Conservation (phyloP, 2,888 invertebrate species). For the Oscheius sp. region DNA sequence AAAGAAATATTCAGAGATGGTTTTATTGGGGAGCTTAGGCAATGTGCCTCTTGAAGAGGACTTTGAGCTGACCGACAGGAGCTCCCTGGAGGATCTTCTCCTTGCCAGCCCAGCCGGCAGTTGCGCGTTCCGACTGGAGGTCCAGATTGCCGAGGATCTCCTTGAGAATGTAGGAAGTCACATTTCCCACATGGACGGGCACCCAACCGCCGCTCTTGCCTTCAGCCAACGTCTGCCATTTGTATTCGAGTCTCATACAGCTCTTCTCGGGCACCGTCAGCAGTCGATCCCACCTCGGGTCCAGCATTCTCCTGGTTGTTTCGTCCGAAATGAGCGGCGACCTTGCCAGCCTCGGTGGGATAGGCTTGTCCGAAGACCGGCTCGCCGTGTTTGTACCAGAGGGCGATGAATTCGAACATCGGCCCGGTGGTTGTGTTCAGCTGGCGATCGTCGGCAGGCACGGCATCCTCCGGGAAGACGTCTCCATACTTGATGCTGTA, state of each 20-base stretch:
- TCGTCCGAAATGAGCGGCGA: constrained; percentile 51
- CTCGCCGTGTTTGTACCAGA: constrained; percentile 62
- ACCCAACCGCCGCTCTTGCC: constrained; percentile 47
- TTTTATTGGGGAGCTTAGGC: too few relatives aligned
- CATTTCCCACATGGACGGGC: constrained; percentile 54
- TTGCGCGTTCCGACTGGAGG: constrained; percentile 48
- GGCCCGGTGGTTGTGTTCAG: constrained; percentile 45
- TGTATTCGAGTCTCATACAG: constrained; percentile 49
- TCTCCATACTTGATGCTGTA: constrained; percentile 54
- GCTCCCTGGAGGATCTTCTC: constrained; percentile 46
- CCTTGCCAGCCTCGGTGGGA: constrained; percentile 47
- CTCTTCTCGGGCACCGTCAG: constrained; percentile 45
- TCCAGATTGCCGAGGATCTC: constrained; percentile 57
- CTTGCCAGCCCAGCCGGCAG: constrained; percentile 55
- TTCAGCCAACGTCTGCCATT: constrained; percentile 51
- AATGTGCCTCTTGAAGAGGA: constrained; percentile 37
- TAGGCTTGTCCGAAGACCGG: constrained; percentile 57
- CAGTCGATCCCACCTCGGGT: constrained; percentile 56
- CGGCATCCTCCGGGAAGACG: constrained; percentile 46
- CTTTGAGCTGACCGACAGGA: constrained; percentile 34
- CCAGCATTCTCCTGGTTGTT: constrained; percentile 59
- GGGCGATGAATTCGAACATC: constrained; percentile 55
- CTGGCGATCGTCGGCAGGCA: constrained; percentile 49
- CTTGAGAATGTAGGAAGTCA: constrained; percentile 55
- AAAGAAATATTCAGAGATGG: too few relatives aligned